Evolutionary conservation across 92 coral and sea anemone genomes (phyloP), one percentile per base, ranked within the genome.

Genomic region (Siderastrea siderea): DNA sequence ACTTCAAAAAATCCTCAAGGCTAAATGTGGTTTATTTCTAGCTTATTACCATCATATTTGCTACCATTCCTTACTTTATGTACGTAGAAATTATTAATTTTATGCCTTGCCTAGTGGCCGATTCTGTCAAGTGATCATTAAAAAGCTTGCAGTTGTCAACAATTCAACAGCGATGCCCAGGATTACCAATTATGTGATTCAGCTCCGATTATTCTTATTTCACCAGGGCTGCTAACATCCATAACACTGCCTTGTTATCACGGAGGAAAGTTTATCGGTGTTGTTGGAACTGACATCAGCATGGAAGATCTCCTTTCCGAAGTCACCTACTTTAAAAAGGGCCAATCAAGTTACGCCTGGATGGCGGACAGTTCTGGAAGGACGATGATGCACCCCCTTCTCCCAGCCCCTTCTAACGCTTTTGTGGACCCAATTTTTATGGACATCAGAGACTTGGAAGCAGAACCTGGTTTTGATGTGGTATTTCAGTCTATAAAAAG

Each of bases 351-450:
- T 6, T 90, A 93, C 51, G 95, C 93, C 43, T 93, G 91, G 75
- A 65, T 93, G 74, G 88, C 85, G 47, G 95, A 90, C 60, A 81
- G 93, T 15, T 82, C 89, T 4, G 93, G 93, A 63, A 51, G 86
- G 54, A 90, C 93, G 48, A 85, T 90, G 89, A 90, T 93, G 93
- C 93, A 93, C 15, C 95, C 95, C 8, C 86, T 90, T 19, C 59
- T 93, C 44, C 93, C 95, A 49, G 79, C 90, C 45, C 95, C 94
- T 14, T 90, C 90, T 10, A 53, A 81, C 68, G 87, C 85, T 3
- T 66, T 49, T 47, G 87, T 77, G 11, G 86, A 81, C 47, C 91
- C 95, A 3, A 81, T 93, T 19, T 86, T 90, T 78, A 60, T 92
- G 74, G 83, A 92, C 74, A 92, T 92, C 15, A 79, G 81, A 26